These are phyloP conservation scores for Papilio aristodemus DNA, from an alignment of 1,140 invertebrate species.

Conservation along the genomic window DNA sequence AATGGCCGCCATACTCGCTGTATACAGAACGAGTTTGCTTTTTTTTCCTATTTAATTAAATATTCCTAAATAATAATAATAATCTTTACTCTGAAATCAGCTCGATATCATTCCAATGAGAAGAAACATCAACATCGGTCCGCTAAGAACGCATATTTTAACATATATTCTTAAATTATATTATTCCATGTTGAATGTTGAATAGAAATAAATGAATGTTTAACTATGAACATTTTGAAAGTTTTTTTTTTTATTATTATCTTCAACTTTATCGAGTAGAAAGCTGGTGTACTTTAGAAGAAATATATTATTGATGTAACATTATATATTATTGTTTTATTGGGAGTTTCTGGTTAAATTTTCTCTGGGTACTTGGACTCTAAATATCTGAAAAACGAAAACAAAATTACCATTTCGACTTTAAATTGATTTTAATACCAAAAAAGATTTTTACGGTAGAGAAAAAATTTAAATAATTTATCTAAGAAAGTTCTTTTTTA, in stretches of 20 bases:
- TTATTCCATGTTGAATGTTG: constrained; percentile 77
- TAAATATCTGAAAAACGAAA: constrained; percentile 48
- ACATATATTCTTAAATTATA: constrained; percentile 65
- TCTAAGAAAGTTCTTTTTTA: no score
- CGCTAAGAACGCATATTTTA: constrained; percentile 59
- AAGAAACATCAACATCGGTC: constrained; percentile 54
- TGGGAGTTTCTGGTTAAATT: constrained; percentile 36
- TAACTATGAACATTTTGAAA: constrained; percentile 59
- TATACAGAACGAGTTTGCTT: constrained; percentile 66
- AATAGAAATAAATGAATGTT: constrained; percentile 76
- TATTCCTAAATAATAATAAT: constrained; percentile 44
- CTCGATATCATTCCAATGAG: constrained; percentile 76
- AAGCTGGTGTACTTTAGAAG: constrained; percentile 69
- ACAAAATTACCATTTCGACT: constrained; percentile 19
- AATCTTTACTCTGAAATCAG: constrained; percentile 59
- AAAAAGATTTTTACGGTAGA: no score
- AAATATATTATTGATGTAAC: constrained; percentile 69
- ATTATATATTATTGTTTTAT: constrained; percentile 61
- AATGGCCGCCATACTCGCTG: constrained; percentile 55
- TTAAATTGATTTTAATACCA: no score
- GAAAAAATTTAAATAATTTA: no score
- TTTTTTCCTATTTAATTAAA: constrained; percentile 56
- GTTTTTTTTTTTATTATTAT: constrained; percentile 73
- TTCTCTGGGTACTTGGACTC: constrained; percentile 41
- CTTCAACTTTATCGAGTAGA: constrained; percentile 49